Conservation (phyloP, 2,888 invertebrate genomes). For the Ochropleura plecta region DNA sequence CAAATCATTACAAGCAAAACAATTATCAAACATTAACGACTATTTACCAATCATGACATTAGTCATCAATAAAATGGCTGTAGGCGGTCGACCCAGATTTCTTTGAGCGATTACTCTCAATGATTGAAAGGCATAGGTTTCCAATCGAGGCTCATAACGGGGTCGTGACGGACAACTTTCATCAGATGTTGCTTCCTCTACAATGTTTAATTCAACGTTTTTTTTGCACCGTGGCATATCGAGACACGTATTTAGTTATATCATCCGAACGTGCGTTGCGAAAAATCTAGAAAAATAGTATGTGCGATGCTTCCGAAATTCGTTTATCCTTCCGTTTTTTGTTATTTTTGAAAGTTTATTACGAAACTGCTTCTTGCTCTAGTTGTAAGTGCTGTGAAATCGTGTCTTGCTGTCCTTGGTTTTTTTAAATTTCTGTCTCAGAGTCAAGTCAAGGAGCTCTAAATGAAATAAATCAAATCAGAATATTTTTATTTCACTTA, state of each 20-base stretch:
- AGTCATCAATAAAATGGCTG: conserved; percentile 52
- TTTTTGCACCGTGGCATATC: conserved; percentile 31
- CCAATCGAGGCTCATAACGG: conserved; percentile 45
- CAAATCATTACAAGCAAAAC: conserved; percentile 25
- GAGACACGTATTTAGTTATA: conserved; percentile 43
- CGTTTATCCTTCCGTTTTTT: conserved; percentile 14
- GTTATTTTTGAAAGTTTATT: conserved; percentile 36
- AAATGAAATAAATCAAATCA: too few species aligned
- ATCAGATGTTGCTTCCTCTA: conserved; percentile 42
- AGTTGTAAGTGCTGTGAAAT: not conserved
- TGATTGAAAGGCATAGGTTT: conserved; percentile 55
- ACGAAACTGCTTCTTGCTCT: conserved; percentile 8
- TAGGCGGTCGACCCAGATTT: conserved; percentile 60
- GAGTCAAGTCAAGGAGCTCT: not conserved
- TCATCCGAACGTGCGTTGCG: conserved; percentile 36
- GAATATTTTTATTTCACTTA: too few species aligned
- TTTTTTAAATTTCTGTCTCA: not conserved
- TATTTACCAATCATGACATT: conserved; percentile 42
- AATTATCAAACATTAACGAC: conserved; percentile 23
- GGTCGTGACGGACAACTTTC: conserved; percentile 63
- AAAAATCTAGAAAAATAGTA: conserved; percentile 32
- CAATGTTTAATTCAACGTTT: conserved; percentile 41
- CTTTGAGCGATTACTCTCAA: conserved; percentile 52
- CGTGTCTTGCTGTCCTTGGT: not conserved
- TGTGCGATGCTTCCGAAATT: conserved; percentile 42